Conservation (phyloP, 1,140 invertebrate species). For the Parapsyche elsis region DNA sequence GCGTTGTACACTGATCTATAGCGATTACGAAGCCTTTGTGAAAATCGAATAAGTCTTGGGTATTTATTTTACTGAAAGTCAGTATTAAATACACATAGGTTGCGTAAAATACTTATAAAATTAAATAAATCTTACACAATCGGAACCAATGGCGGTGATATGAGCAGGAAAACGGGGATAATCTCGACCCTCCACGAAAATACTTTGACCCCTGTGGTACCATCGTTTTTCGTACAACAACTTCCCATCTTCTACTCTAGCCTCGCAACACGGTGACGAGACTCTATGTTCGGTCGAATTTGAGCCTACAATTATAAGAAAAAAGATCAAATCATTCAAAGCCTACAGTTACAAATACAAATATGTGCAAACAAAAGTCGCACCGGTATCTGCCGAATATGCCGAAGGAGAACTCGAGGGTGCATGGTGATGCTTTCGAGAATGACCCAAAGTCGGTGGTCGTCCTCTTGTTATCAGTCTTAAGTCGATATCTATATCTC, state of each 20-base stretch:
- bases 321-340: neutral
- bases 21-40: too few relatives aligned
- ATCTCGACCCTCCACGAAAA: slow-evolving; percentile 91
- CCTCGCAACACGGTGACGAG: slow-evolving; percentile 73
- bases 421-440: slow-evolving; percentile 59
- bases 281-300: slow-evolving; percentile 61
- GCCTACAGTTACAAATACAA: too few relatives aligned
- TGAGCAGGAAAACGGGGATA: slow-evolving; percentile 83
- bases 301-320: slow-evolving; percentile 20
- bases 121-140: slow-evolving; percentile 79
- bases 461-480: slow-evolving; percentile 80
- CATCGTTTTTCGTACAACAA: slow-evolving; percentile 92
- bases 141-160: slow-evolving; percentile 89
- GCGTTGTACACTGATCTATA: too few relatives aligned
- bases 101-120: slow-evolving; percentile 52
- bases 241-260: slow-evolving; percentile 94
- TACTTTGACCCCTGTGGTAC: slow-evolving; percentile 93
- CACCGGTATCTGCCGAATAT: slow-evolving; percentile 39
- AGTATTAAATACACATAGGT: neutral
- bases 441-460: slow-evolving; percentile 35
- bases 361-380: neutral
- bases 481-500: slow-evolving; percentile 89
- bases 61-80: too few relatives aligned
- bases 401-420: slow-evolving; percentile 35
- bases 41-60: too few relatives aligned